Conservation (phyloP, 2,113 vertebrate genomes). For the Zosterops hypoxanthus region DNA sequence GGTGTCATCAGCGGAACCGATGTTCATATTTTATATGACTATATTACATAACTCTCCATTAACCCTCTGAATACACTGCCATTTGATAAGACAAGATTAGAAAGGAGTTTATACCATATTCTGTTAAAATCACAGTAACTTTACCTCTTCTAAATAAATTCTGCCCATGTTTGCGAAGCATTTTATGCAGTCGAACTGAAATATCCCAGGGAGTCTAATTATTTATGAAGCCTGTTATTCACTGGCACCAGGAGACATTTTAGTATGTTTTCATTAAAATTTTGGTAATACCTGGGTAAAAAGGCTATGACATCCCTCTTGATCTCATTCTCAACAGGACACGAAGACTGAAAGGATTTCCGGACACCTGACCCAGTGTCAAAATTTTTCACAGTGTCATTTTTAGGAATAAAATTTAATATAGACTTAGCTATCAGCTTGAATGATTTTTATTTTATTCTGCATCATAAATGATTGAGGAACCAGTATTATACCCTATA, state of each 20-base stretch:
- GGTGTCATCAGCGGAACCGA: background rate
- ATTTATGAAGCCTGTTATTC: background rate
- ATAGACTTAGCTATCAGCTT: background rate
- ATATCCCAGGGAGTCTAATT: background rate
- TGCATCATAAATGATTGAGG: background rate
- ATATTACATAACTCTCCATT: constrained; percentile 45
- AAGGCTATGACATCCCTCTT: background rate
- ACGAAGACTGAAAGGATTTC: background rate
- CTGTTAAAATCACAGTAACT: background rate
- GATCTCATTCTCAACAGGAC: background rate
- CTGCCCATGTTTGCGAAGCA: background rate
- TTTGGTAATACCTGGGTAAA: background rate
- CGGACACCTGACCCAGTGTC: background rate
- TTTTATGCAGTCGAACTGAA: background rate
- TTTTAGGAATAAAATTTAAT: background rate
- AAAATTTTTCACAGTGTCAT: background rate
- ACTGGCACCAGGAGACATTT: background rate
- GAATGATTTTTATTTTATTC: background rate
- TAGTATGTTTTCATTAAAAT: background rate
- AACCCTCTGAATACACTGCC: constrained; percentile 8
- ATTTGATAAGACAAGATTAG: background rate
- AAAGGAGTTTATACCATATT: background rate
- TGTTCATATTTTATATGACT: constrained; percentile 36
- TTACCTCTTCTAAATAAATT: background rate
- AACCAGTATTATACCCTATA: background rate